A percentile compares a stretch with the other conserved stretches of the same genome.
phyloP scores from a whole-genome alignment of 2,113 vertebrate genomes.

The Anolis carolinensis region DNA sequence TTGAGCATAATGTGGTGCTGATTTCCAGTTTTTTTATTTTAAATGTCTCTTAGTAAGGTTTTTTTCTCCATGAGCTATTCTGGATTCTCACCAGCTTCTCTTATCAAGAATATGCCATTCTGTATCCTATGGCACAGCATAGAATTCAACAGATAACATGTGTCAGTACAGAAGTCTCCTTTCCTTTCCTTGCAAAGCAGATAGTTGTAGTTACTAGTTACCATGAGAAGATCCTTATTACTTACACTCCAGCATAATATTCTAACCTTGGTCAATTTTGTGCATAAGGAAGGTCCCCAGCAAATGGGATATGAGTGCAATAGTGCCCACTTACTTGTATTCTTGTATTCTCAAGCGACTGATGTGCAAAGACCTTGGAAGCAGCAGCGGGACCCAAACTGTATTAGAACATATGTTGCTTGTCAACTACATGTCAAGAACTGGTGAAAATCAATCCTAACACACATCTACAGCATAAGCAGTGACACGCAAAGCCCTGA shows the following conservation, averaged over 20 bases:
- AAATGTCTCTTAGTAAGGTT: background rate
- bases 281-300: background rate
- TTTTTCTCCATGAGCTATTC: background rate
- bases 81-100: background rate
- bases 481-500: background rate
- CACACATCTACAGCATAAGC: background rate
- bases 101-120: background rate
- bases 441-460: background rate
- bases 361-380: background rate
- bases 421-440: background rate
- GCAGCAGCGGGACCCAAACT: background rate
- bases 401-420: background rate
- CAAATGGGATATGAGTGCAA: background rate
- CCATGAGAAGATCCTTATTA: background rate
- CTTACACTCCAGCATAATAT: background rate
- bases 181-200: background rate
- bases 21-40: background rate
- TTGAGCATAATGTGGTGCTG: background rate
- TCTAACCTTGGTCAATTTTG: background rate
- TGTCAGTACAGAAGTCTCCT: background rate
- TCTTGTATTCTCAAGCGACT: background rate
- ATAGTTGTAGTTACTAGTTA: background rate
- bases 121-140: background rate
- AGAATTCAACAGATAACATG: background rate
- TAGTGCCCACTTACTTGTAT: background rate